phyloP scores from a whole-genome alignment of 2,113 vertebrate genomes.

The Tragelaphus scriptus region DNA sequence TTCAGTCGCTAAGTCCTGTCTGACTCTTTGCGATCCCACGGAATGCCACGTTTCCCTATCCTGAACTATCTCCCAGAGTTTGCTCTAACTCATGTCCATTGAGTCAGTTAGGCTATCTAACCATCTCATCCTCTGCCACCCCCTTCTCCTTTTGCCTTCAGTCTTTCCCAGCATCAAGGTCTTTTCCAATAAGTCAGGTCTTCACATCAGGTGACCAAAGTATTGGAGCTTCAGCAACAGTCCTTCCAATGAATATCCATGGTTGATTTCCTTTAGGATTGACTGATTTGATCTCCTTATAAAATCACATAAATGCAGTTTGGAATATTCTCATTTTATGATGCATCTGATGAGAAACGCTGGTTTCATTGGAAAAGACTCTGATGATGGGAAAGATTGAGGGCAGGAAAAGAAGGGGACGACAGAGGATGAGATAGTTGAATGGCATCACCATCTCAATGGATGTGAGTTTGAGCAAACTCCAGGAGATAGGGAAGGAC shows the following conservation, averaged over 20 bases:
- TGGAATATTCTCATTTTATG: background rate
- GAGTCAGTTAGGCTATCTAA: background rate
- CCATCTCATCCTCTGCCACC: background rate
- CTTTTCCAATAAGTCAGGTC: background rate
- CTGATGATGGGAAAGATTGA: background rate
- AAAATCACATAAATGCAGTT: background rate
- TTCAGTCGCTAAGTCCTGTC: background rate
- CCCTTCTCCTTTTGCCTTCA: background rate
- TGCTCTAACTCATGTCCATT: background rate
- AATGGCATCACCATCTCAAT: background rate
- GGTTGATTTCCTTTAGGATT: background rate
- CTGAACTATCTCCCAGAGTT: background rate
- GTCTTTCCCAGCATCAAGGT: background rate
- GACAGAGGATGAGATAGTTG: background rate
- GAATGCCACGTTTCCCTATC: background rate
- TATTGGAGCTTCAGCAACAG: background rate
- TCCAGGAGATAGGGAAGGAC: background rate
- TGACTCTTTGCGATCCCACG: background rate
- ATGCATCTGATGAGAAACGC: background rate
- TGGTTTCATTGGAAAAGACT: background rate
- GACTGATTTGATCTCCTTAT: background rate
- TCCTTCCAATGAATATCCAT: background rate
- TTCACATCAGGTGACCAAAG: background rate
- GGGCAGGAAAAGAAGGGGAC: background rate
- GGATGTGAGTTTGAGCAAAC: background rate